These are phyloP conservation scores for Poecilia picta DNA, from an alignment of 2,797 vertebrate genomes.

Conservation along the genomic window DNA sequence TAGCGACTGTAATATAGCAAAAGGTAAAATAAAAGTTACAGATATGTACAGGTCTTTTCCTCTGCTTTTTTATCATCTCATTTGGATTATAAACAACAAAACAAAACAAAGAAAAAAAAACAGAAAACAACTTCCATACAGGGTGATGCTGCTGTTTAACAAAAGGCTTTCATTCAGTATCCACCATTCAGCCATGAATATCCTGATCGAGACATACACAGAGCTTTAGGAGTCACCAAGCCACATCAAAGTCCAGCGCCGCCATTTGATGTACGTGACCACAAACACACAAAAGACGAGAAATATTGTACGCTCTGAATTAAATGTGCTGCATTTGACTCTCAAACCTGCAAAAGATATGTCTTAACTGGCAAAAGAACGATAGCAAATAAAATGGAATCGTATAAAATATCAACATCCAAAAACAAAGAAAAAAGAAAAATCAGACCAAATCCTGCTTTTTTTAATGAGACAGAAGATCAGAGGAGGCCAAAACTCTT, in stretches of 20 bases:
- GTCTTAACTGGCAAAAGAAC: background rate
- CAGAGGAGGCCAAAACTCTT: conserved; percentile 22
- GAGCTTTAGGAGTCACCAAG: conserved; percentile 51
- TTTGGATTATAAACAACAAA: background rate
- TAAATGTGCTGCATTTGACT: conserved; percentile 2
- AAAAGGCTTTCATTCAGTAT: conserved; percentile 41
- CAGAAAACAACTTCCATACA: background rate
- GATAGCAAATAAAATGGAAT: background rate
- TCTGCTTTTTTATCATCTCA: background rate
- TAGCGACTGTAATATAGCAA: background rate
- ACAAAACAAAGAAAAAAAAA: background rate
- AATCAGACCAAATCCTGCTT: conserved; percentile 33
- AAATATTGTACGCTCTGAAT: conserved; percentile 4
- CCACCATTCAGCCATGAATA: conserved; percentile 50
- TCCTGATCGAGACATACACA: conserved; percentile 61
- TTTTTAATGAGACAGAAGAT: background rate
- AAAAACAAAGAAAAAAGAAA: background rate
- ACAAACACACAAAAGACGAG: conserved; percentile 13
- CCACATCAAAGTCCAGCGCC: conserved; percentile 63
- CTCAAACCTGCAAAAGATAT: background rate
- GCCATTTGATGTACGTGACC: conserved; percentile 66
- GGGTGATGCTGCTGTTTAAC: conserved; percentile 26
- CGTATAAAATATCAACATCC: conserved; percentile 18
- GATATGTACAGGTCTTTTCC: background rate
- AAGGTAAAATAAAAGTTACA: background rate